Evolutionary conservation across 2,113 vertebrate species (phyloP), one percentile per base, ranked within the genome.

Genomic region (Stictonetta naevosa): DNA sequence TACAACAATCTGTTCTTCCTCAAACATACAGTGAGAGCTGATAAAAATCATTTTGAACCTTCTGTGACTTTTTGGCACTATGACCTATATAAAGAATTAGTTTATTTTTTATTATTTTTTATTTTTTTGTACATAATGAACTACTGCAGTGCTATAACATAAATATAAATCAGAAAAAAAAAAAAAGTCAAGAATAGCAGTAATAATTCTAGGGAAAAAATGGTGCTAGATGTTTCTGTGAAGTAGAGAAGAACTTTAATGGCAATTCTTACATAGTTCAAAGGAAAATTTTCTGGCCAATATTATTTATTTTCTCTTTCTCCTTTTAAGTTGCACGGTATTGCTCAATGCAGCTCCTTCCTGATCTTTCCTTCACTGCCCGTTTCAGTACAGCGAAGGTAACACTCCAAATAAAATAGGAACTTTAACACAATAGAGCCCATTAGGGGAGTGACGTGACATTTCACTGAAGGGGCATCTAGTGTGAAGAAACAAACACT

Each of bases 1-100:
- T 96, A 93, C 73, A 97, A 96, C 86, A 97, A 90, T 92, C 92
- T 97, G 90, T 93, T 97, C 89, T 92, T 97, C 88, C 76, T 97
- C 95, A 97, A 97, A 97, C 59, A 92, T 89, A 78, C 79, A 82
- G 67, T 68, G n/a, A 91, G 95, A 97, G 59, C 76, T 96, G 92
- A 96, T 92, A 93, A 94, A 97, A 97, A 96, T 90, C 46, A 94
- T 97, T 97, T 95, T 97, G 94, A 97, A 96, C 91, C 73, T 97
- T 97, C 96, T 97, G 90, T 97, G 94, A 95, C 94, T 94, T 97
- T 96, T 83, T 95, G 96, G 93, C 96, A 97, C 68, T 82, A 86
- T 20, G 46, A 89, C 56, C 33, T 85, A 78, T 91, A 80, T 75
- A 95, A 93, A 6, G 5, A 97, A 97, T 97, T 95, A 95, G 71